Evolutionary conservation across 2,113 vertebrate genomes (phyloP), one percentile per base, ranked within the genome.

Genomic region (Pao palembangensis): DNA sequence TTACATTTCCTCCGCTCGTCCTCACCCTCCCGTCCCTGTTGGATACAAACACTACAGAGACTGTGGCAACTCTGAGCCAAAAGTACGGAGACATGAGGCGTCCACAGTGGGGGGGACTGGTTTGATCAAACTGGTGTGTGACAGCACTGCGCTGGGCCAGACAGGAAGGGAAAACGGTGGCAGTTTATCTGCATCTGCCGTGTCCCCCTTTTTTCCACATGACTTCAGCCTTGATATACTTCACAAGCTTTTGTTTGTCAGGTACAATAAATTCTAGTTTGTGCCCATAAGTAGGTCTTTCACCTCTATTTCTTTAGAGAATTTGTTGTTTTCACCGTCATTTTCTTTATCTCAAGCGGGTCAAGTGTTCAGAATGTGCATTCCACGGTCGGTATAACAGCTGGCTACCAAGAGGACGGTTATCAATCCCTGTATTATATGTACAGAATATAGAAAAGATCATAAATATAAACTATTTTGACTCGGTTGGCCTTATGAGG

Each of bases 21-120:
- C 5, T 60, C 59, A 13, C 69, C 19, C 48, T 81, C 64, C 61
- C 58, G 19, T 43, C 55, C 52, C 52, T 70, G 62, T 58, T 19
- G 55, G 64, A 67, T 52, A 67, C 34, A 50, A 76, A 68, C 25
- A 4, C 57, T 17, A 3, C 4, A 18, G 6, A 17, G 15, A 17
- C 43, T 44, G 16, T 16, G 12, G 61, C 61, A 78, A 79, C 60
- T 76, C 61, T 13, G 58, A 59, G 80, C 80, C 69, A 82, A 79
- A 84, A 63, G 28, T 59, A 44, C 23, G 63, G 61, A 67, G 64
- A 67, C 69, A 55, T 1, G 67, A 44, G 43, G 43, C 61, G 62
- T 67, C 76, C 1, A 0, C 8, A 13, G 61, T 60, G 68, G 47
- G 59, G n/a, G 21, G 81, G 79, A 82, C 84, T 79, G 80, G 48